Evolutionary conservation across 2,888 invertebrate species (phyloP), one percentile per base, ranked within the genome.

Genomic region (Serrognathus titanus): DNA sequence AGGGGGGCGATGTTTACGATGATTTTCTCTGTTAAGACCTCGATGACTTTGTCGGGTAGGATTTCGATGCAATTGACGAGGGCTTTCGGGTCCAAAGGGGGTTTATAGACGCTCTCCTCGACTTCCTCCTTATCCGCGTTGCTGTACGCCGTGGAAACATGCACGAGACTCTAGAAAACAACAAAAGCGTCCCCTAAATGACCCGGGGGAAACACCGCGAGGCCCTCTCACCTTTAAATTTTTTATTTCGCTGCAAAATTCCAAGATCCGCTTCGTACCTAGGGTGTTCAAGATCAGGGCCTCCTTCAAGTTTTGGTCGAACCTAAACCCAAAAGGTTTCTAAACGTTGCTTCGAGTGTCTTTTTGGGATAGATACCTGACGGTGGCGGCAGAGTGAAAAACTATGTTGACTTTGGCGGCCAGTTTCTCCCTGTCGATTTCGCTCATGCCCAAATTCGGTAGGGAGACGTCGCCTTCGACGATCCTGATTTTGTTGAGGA

Each of bases 311-410:
- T 90, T 88, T 72, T 98, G 97, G 67, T 96, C 92, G 75, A 98
- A 98, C 69, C 77, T 76, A 53, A 11, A 69, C 69, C 13, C 13
- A 6, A n/a, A 11, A 35, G 7, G 11, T 20, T 10, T 40, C 11
- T 40, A 31, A 31, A 7, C 7, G 24, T 1, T 7, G 24, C 24
- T 6, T 7, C 24, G 6, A 31, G 6, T 1, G 1, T 7, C 4
- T 5, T 6, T 31, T 31, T 31, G 3, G 5, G 24, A 6, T 31
- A 60, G 16, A 16, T 68, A 77, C 67, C 90, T 86, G 12, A 98
- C 94, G 0, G 97, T 97, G 0, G 97, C 97, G 0, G 97, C 98
- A 16, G 94, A 92, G 76, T 98, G 97, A 77, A 97, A 94, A 52
- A 97, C 91, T 10, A 93, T 83, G 38, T 92, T 86, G 10, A 95